Evolutionary conservation across 2,797 vertebrate genomes (phyloP), one percentile per base, ranked within the genome.

Genomic region (Tarsius wallacei): DNA sequence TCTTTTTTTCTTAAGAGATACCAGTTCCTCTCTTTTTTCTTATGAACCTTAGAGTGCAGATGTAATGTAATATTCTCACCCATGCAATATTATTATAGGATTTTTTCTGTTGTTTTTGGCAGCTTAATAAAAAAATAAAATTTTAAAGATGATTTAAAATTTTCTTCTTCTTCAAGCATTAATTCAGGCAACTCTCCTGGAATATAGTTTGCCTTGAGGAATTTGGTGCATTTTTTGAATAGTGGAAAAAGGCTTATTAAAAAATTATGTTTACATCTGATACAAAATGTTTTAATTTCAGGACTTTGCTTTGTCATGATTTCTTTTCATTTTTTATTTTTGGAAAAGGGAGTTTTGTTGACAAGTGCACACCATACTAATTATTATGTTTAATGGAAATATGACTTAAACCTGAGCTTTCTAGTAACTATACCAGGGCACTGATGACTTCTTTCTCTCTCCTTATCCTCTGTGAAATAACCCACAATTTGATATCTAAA

Each of bases 401-500:
- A 5, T 2, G 7, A 14, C n/a, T 97, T 93, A 94, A 90, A 93
- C 5, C 1, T 36, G 78, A 93, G 12, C 64, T 92, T 47, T 97
- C 63, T 59, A 95, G 66, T 64, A 97, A 96, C 76, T 1, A 15
- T 53, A 63, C 2, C 0, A 22, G 76, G 83, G 33, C 21, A 66
- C 2, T 55, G 49, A 74, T 93, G 96, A 77, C 64, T 1, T 0
- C 0, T 74, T 98, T 97, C 97, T 49, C 70, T 98, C 94, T 90
- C 55, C 15, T 91, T 97, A 78, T 87, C 26, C 94, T 94, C 12
- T 92, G 84, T 78, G 74, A 96, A 94, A 95, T 70, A 97, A 91
- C 68, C 93, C 36, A 96, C 74, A 98, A 51, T 97, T 97, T 97
- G 64, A 36, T 21, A 66, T 87, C 94, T 97, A 96, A 98, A 98